Evolutionary conservation across 2,113 vertebrate species (phyloP).

Genomic region (Paraplagusia blochii): DNA sequence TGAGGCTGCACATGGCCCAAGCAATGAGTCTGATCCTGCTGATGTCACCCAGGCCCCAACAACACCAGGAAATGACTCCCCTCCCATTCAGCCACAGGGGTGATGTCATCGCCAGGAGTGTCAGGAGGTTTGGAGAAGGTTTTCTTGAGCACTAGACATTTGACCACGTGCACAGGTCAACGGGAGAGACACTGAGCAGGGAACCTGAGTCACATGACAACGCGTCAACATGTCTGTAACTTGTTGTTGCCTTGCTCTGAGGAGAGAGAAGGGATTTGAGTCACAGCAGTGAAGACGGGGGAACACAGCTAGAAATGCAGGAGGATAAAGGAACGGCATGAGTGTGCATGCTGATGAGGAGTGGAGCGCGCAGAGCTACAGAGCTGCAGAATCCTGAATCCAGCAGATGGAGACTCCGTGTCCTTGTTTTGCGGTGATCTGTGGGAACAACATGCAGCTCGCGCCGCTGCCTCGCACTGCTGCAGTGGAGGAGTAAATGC

Average conservation of each 20-base stretch:
- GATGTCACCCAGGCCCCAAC: constrained; percentile 41
- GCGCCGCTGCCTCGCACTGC: constrained; percentile 70
- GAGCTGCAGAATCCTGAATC: constrained; percentile 76
- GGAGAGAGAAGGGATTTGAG: constrained; percentile 32
- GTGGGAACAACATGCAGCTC: constrained; percentile 73
- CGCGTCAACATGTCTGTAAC: constrained; percentile 29
- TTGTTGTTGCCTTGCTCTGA: not conserved
- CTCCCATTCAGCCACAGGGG: constrained; percentile 35
- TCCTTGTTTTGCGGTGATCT: constrained; percentile 70
- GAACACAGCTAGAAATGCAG: constrained; percentile 30
- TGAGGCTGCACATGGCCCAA: constrained; percentile 36
- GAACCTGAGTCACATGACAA: constrained; percentile 23
- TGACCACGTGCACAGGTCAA: constrained; percentile 45
- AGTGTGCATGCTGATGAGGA: constrained; percentile 62
- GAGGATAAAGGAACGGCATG: constrained; percentile 46
- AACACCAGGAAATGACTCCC: constrained; percentile 42
- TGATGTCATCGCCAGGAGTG: constrained; percentile 60
- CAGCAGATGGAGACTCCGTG: constrained; percentile 60
- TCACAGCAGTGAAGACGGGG: constrained; percentile 30
- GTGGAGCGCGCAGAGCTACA: constrained; percentile 37
- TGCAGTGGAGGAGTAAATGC: constrained; percentile 79
- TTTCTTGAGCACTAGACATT: constrained; percentile 34
- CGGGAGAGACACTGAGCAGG: constrained; percentile 31
- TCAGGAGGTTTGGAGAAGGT: constrained; percentile 49
- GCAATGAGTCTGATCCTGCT: constrained; percentile 38